Evolutionary conservation across 2,888 invertebrate species (phyloP).

Genomic region (Pseudococcus longispinus): DNA sequence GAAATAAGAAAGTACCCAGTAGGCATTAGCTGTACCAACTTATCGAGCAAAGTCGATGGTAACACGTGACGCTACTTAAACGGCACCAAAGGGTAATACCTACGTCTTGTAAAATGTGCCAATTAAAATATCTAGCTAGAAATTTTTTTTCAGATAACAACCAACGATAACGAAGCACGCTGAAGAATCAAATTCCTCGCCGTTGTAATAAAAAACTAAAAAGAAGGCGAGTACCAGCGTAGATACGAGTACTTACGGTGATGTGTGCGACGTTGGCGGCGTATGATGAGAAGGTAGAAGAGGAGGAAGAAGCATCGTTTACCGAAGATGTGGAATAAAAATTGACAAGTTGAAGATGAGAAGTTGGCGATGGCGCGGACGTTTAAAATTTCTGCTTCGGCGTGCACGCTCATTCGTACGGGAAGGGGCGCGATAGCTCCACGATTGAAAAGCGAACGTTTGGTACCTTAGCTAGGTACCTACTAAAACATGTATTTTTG

Average conservation of each 20-base stretch:
- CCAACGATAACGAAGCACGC: slow-evolving; percentile 18
- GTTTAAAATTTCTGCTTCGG: background rate
- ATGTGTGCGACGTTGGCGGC: background rate
- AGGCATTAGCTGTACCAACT: background rate
- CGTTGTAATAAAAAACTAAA: background rate
- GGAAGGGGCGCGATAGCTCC: too few relatives aligned
- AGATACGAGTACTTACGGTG: background rate
- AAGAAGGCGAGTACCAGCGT: background rate
- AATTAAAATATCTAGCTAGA: slow-evolving; percentile 21
- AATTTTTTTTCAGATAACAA: slow-evolving; percentile 26
- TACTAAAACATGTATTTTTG: background rate
- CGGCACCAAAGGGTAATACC: slow-evolving; percentile 10
- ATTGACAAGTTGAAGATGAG: background rate
- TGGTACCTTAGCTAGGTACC: background rate
- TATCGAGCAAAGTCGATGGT: background rate
- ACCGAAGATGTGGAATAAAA: background rate
- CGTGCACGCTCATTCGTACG: too few relatives aligned
- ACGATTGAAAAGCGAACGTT: too few relatives aligned
- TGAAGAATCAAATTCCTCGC: background rate
- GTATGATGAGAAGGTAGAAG: background rate
- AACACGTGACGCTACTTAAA: slow-evolving; percentile 18
- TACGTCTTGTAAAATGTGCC: slow-evolving; percentile 25
- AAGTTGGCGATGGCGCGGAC: background rate
- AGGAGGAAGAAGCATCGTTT: background rate
- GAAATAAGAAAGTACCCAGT: background rate